These are phyloP conservation scores for Phortica magna DNA, from an alignment of 2,888 invertebrate genomes.

Conservation along the genomic window DNA sequence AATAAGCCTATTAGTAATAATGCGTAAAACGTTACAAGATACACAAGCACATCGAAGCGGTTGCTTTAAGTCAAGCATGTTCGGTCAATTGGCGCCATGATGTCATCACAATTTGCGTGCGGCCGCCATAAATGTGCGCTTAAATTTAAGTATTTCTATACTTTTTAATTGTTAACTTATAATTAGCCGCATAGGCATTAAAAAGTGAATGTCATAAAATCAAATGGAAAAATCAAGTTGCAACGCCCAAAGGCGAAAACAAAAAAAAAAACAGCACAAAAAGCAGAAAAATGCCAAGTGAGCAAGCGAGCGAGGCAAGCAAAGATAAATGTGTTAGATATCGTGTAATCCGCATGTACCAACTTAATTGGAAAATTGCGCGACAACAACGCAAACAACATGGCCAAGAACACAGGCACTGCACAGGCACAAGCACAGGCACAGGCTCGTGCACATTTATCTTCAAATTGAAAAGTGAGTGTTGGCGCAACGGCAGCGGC, in stretches of 20 bases:
- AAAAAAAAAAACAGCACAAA: conserved; percentile 1
- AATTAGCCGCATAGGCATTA: neutral
- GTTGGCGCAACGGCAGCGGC: neutral
- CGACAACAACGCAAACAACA: conserved; percentile 29
- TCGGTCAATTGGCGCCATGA: neutral
- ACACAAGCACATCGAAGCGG: neutral
- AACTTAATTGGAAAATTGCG: conserved; percentile 49
- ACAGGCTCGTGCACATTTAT: neutral
- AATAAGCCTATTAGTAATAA: conserved; percentile 19
- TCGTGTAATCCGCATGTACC: conserved; percentile 46
- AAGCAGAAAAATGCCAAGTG: conserved; percentile 6
- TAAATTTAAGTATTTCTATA: neutral
- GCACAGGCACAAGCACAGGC: neutral
- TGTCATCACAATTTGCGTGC: neutral
- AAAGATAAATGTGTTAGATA: conserved; percentile 46
- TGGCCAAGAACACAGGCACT: conserved; percentile 2
- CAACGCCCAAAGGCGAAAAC: neutral
- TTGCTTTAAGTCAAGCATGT: neutral
- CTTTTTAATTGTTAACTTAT: neutral
- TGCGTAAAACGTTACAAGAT: neutral
- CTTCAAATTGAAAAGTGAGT: neutral
- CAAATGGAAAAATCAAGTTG: neutral
- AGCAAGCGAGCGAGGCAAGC: conserved; percentile 35
- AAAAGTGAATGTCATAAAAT: neutral
- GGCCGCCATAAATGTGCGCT: neutral